phyloP scores from a whole-genome alignment of 2,888 invertebrate genomes.

The Ceriagrion tenellum region DNA sequence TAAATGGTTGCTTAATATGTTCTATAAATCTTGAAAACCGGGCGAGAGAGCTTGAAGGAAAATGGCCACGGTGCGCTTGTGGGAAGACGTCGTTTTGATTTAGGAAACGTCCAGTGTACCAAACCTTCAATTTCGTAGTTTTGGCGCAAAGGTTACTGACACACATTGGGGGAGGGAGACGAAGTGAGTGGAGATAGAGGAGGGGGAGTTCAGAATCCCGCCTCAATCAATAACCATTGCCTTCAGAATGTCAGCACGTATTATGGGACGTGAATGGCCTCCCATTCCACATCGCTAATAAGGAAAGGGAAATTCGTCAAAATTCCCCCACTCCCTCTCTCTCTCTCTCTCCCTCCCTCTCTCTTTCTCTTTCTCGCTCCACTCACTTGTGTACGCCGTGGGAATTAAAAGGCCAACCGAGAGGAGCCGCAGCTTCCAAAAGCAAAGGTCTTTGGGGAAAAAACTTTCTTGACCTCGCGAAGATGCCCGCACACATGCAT shows the following conservation, averaged over 20 bases:
- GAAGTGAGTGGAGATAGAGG: too few species aligned
- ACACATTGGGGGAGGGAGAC: not conserved
- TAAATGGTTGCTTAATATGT: conserved; percentile 15
- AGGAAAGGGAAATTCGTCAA: conserved; percentile 36
- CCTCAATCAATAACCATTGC: conserved; percentile 31
- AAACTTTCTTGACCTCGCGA: conserved; percentile 4
- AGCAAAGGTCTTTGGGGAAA: not conserved
- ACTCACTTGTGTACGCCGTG: not conserved
- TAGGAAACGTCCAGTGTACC: conserved; percentile 3
- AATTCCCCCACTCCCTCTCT: not conserved
- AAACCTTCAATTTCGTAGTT: conserved; percentile 10
- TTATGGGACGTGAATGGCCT: not conserved
- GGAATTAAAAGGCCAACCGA: conserved; percentile 6
- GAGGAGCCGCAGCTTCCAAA: conserved; percentile 11
- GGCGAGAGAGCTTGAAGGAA: not conserved
- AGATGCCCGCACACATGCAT: not conserved
- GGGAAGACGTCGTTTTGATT: conserved; percentile 3
- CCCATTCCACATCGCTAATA: conserved; percentile 20
- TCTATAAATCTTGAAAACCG: conserved; percentile 2
- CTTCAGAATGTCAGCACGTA: conserved; percentile 30
- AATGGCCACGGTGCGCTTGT: not conserved
- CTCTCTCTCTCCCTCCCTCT: not conserved
- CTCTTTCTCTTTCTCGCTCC: not conserved
- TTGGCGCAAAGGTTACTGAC: not conserved
- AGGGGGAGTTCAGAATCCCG: not conserved